A percentile compares a stretch with the other conserved stretches of the same genome.
Conservation (phyloP, 2,113 vertebrate genomes). For the Meles meles region DNA sequence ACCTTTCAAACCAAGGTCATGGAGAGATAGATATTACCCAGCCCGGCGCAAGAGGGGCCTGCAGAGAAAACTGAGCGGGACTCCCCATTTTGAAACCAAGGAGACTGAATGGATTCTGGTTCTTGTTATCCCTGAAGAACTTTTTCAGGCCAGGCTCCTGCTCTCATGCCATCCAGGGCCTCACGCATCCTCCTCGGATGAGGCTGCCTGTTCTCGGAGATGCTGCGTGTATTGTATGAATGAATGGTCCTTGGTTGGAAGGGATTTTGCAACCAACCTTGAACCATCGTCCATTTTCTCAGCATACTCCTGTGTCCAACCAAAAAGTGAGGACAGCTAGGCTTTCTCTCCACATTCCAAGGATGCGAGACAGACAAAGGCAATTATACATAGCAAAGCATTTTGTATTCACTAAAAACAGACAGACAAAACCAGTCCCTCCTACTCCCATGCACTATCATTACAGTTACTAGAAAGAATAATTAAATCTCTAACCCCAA, state of each 20-base stretch:
- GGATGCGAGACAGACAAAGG: neutral
- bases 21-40: neutral
- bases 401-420: neutral
- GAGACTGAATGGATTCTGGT: neutral
- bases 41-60: neutral
- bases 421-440: neutral
- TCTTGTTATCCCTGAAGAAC: neutral
- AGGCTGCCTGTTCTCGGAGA: neutral
- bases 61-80: neutral
- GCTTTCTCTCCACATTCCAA: neutral
- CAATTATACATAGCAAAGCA: neutral
- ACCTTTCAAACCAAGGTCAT: neutral
- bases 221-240: neutral
- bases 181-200: neutral
- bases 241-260: neutral
- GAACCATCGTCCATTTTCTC: neutral
- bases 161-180: neutral
- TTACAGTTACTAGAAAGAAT: neutral
- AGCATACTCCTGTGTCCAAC: neutral
- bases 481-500: neutral
- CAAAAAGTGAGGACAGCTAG: neutral
- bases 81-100: neutral
- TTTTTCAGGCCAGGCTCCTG: neutral
- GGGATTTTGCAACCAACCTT: neutral
- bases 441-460: neutral